These are phyloP conservation scores for Tapera naevia DNA, from an alignment of 2,797 vertebrate genomes.

Conservation along the genomic window DNA sequence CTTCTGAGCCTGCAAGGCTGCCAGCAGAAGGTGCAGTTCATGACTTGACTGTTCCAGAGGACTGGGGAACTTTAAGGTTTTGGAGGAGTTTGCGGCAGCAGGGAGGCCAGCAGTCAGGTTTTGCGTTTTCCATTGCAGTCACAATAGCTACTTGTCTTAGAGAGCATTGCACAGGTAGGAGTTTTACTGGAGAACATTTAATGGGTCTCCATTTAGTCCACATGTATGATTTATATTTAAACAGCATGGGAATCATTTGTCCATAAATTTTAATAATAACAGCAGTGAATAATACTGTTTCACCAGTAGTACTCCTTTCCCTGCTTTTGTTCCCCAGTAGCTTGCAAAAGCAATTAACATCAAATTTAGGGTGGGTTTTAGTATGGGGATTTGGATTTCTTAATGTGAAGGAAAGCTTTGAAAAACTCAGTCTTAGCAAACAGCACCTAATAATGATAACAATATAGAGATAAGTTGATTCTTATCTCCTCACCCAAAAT, in stretches of 20 bases:
- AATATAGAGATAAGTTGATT: neutral
- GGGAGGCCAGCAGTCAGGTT: neutral
- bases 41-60: neutral
- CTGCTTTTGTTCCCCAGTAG: neutral
- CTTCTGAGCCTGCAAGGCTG: neutral
- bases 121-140: neutral
- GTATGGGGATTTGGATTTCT: neutral
- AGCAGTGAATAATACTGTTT: neutral
- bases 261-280: neutral
- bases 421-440: neutral
- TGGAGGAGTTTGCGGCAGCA: neutral
- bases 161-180: neutral
- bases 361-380: neutral
- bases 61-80: neutral
- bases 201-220: neutral
- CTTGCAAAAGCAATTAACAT: neutral
- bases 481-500: slow-evolving; percentile 7
- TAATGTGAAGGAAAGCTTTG: neutral
- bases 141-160: neutral
- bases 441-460: slow-evolving; percentile 1
- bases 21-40: neutral
- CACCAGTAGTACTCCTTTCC: neutral
- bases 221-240: neutral
- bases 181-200: neutral
- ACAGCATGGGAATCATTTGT: neutral